Base-by-base conservation (phyloP, 2,113 vertebrate species). In the Sinocyclocheilus maitianheensis region DNA sequence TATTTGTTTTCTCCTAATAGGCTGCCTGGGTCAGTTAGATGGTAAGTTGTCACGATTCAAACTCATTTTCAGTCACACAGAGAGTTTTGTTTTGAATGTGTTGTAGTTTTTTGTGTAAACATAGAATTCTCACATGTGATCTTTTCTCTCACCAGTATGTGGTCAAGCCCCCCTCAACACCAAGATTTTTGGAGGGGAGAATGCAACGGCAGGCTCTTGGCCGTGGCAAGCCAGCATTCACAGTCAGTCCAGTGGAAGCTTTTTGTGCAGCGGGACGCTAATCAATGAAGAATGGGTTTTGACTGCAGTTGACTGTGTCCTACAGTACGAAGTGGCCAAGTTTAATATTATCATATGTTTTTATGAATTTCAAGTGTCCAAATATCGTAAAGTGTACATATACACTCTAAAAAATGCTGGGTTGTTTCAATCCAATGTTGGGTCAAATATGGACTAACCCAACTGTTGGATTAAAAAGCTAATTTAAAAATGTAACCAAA, bases 221-320 rank as follows among this genome's bases (percentile, higher is more conserved):
- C 46, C 46, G 46, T 48, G 46, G 46, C 46, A 48, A 48, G 11
- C 11, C 11, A 12, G 46, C 10, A 2, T 48, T 48, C 46, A 51
- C 10, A 1, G 1, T 26, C 3, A 2, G 14, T 7, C 0, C 0
- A 0, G 0, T 0, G 46, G 71, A 0, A 0, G 0, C 0, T 93
- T 92, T 65, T 75, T 94, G 85, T 96, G 96, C 3, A 94, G 95
- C 1, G 95, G 94, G 9, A 92, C 93, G 6, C 92, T 96, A 82
- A 93, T 96, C 90, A 91, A 89, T 48, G 80, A 82, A 4, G 79
- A 91, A 72, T 96, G 94, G 93, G 79, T 96, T 76, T 88, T 96
- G 75, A 93, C 91, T 0, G 93, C 94, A 0, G 94, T 94, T 10
- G 93, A 95, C 88, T 95, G 95, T 7, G 95, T 94, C 76, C 0